phyloP scores from a whole-genome alignment of 53 echinoderm and acorn worm species.

The Apostichopus leukothele region DNA sequence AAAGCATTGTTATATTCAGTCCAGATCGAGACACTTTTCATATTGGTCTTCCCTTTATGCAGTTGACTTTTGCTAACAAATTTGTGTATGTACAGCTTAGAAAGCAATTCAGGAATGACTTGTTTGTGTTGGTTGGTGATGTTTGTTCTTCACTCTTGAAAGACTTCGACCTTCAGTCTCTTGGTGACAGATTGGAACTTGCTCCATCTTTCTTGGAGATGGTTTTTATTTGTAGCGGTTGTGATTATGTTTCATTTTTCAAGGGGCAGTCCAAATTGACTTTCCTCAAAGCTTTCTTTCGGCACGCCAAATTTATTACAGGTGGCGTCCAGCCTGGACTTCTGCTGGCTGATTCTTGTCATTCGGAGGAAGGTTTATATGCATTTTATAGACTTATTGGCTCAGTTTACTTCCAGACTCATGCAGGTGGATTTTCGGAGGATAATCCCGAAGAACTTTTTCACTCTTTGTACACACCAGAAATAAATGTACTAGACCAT shows the following conservation, averaged over 20 bases:
- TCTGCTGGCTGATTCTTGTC: not conserved
- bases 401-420: constrained; percentile 49
- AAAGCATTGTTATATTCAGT: constrained; percentile 35
- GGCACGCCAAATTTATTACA: constrained; percentile 46
- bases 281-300: constrained; percentile 43
- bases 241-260: constrained; percentile 59
- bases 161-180: not conserved
- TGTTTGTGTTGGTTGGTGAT: constrained; percentile 30
- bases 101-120: constrained; percentile 30
- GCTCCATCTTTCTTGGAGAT: constrained; percentile 36
- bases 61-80: not conserved
- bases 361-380: constrained; percentile 24
- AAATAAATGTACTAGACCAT: constrained; percentile 22
- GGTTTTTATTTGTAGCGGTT: constrained; percentile 52
- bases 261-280: constrained; percentile 34
- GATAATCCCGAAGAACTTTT: constrained; percentile 47
- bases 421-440: constrained; percentile 43
- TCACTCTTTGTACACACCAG: constrained; percentile 9
- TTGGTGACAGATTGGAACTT: not conserved
- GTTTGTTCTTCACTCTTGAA: constrained; percentile 3
- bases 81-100: constrained; percentile 56
- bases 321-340: constrained; percentile 33
- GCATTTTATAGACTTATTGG: constrained; percentile 59
- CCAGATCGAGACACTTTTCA: constrained; percentile 53
- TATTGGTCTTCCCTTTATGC: constrained; percentile 46